These are phyloP conservation scores for Eristalis intricaria DNA, from an alignment of 2,888 invertebrate species.

Conservation along the genomic window DNA sequence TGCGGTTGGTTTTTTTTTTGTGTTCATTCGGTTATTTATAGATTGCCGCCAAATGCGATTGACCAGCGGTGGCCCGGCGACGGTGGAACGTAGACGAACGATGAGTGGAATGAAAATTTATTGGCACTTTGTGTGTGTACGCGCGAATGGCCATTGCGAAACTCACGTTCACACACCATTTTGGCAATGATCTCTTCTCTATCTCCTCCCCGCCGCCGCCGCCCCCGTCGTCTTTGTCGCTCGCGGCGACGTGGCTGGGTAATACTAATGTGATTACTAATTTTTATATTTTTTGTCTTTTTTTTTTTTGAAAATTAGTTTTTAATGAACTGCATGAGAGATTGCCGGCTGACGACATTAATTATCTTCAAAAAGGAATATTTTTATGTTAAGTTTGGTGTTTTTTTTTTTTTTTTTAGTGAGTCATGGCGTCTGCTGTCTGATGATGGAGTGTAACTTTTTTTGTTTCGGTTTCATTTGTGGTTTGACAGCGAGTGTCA, in stretches of 20 bases:
- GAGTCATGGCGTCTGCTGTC: neutral
- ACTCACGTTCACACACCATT: conserved; percentile 26
- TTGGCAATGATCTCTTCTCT: conserved; percentile 2
- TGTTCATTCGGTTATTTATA: conserved; percentile 17
- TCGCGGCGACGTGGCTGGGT: neutral
- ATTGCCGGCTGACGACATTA: neutral
- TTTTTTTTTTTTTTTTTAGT: neutral
- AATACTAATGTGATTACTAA: conserved; percentile 8
- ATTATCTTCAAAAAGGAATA: neutral
- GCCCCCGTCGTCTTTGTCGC: neutral
- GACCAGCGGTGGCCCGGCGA: neutral
- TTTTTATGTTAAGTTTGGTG: neutral
- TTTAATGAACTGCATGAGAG: conserved; percentile 17
- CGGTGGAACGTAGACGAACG: conserved; percentile 8
- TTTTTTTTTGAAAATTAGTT: conserved; percentile 13
- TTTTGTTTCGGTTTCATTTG: neutral
- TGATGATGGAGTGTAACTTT: neutral
- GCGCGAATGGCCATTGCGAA: conserved; percentile 15
- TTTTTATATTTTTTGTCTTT: neutral
- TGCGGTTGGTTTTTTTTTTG: neutral
- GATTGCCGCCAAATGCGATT: neutral
- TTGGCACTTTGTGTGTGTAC: conserved; percentile 31
- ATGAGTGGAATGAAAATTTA: conserved; percentile 21
- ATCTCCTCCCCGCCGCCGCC: no score
- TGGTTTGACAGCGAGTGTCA: neutral